phyloP scores from a whole-genome alignment of 2,888 invertebrate genomes.

The Lamellibrachia satsuma region DNA sequence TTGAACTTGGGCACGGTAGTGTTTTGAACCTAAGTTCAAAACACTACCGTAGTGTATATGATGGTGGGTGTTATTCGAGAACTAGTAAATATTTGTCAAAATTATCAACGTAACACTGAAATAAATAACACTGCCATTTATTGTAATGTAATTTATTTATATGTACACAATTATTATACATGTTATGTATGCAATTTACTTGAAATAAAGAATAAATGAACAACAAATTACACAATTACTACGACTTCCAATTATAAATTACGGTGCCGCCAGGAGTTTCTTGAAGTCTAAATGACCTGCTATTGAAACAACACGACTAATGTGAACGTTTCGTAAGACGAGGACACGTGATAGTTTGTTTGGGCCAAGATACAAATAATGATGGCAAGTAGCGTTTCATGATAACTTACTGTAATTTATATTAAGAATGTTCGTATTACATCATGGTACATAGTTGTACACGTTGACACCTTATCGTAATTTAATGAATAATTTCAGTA shows the following conservation, averaged over 20 bases:
- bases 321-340: neutral
- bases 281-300: neutral
- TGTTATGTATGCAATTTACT: neutral
- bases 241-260: neutral
- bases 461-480: neutral
- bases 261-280: neutral
- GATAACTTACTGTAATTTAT: neutral
- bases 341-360: neutral
- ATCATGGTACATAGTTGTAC: neutral
- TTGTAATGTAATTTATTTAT: conserved; percentile 1
- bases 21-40: no score
- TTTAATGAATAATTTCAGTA: neutral
- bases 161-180: neutral
- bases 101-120: neutral
- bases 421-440: neutral
- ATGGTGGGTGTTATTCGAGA: no score
- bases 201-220: neutral
- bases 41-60: no score
- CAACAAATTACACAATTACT: neutral
- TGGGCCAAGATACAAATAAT: neutral
- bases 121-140: neutral
- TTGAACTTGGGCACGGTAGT: no score
- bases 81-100: no score
- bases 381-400: neutral
- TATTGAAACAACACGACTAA: neutral